phyloP scores from a whole-genome alignment of 2,113 vertebrate species.

The Platysteira castanea region DNA sequence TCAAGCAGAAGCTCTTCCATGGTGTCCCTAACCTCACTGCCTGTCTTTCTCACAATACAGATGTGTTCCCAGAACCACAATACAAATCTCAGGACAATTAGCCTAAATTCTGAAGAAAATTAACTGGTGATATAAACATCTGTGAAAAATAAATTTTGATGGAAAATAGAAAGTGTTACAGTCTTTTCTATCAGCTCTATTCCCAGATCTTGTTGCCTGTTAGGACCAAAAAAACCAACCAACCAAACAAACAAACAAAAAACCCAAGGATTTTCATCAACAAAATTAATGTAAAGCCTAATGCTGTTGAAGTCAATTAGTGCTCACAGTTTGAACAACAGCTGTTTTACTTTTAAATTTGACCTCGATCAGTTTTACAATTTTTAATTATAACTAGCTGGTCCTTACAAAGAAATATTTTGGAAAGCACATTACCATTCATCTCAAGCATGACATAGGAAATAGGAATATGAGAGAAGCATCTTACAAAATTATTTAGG shows the following conservation, averaged over 20 bases:
- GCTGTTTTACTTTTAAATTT: not conserved
- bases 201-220: not conserved
- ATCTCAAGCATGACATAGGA: not conserved
- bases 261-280: not conserved
- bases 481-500: not conserved
- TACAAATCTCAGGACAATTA: not conserved
- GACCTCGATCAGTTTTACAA: not conserved
- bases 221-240: not conserved
- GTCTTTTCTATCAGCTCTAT: not conserved
- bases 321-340: not conserved
- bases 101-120: not conserved
- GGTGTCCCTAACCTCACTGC: not conserved
- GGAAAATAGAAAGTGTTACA: not conserved
- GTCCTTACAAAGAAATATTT: not conserved
- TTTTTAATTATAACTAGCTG: not conserved
- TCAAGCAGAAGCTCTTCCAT: not conserved
- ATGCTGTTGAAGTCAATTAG: not conserved
- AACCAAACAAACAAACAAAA: no score
- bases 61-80: not conserved
- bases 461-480: not conserved
- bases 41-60: not conserved
- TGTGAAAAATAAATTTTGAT: not conserved
- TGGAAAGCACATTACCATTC: not conserved
- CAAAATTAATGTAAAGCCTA: not conserved
- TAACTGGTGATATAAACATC: not conserved